Conservation (phyloP, 2,888 invertebrate genomes). For the Camptogramma bilineatum region DNA sequence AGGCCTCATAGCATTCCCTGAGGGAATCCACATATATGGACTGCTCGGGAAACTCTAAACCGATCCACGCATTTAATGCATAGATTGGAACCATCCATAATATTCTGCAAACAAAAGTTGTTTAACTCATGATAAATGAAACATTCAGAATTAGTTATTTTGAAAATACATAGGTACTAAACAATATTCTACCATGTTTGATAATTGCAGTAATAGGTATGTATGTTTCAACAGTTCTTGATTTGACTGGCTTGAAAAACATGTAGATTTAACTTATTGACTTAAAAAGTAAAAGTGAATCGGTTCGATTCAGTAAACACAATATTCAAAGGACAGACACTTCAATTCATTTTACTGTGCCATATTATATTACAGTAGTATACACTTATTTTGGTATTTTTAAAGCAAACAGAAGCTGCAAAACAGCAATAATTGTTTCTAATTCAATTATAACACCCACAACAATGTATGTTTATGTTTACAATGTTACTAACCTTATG, state of each 20-base stretch:
- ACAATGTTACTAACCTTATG: slow-evolving; percentile 87
- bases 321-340: not conserved
- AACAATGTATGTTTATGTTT: not conserved
- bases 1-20: slow-evolving; percentile 98
- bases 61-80: slow-evolving; percentile 97
- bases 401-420: not conserved
- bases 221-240: too few relatives aligned
- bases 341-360: not conserved
- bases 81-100: slow-evolving; percentile 99
- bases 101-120: slow-evolving; percentile 86
- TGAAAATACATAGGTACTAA: too few relatives aligned
- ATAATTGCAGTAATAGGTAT: too few relatives aligned
- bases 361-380: not conserved
- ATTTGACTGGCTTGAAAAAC: too few relatives aligned
- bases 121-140: not conserved
- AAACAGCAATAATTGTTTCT: not conserved
- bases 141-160: too few relatives aligned
- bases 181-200: too few relatives aligned
- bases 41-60: slow-evolving; percentile 93
- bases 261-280: too few relatives aligned
- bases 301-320: not conserved
- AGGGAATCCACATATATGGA: slow-evolving; percentile 97
- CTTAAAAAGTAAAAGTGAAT: not conserved
- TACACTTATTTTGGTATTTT: not conserved
- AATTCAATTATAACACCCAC: not conserved